A percentile compares a stretch with the other conserved stretches of the same genome.
Conservation (phyloP, 2,888 invertebrate genomes). For the Caradrina kadenii region DNA sequence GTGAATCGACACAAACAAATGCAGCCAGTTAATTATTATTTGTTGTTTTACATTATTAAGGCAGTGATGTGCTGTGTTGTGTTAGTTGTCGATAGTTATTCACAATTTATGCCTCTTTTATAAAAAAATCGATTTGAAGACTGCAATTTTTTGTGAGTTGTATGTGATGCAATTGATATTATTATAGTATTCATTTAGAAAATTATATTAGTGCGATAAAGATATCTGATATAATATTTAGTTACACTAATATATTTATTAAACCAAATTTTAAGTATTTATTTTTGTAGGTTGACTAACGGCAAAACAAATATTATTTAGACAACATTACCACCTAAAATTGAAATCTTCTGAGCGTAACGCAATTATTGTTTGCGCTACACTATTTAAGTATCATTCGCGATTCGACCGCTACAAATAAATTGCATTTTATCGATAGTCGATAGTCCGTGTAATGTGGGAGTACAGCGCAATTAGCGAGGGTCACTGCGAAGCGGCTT, state of each 20-base stretch:
- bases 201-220: background rate
- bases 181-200: background rate
- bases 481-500: conserved; percentile 87
- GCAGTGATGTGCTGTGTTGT: conserved; percentile 65
- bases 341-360: conserved; percentile 37
- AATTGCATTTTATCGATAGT: conserved; percentile 75
- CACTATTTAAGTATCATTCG: conserved; percentile 56
- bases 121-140: background rate
- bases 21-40: conserved; percentile 80
- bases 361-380: conserved; percentile 39
- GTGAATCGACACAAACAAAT: conserved; percentile 85
- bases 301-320: background rate
- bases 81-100: conserved; percentile 41
- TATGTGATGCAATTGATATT: background rate
- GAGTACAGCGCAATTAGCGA: conserved; percentile 74
- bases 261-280: too few relatives aligned
- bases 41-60: conserved; percentile 69
- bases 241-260: too few relatives aligned
- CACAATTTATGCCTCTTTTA: background rate
- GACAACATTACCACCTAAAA: conserved; percentile 24
- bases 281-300: background rate
- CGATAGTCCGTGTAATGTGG: conserved; percentile 66
- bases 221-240: too few relatives aligned
- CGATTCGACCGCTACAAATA: conserved; percentile 56
- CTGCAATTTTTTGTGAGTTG: background rate